Conservation (phyloP, 37 sponge, comb jelly and placozoan genomes). For the Halisarca cf. caerulea region DNA sequence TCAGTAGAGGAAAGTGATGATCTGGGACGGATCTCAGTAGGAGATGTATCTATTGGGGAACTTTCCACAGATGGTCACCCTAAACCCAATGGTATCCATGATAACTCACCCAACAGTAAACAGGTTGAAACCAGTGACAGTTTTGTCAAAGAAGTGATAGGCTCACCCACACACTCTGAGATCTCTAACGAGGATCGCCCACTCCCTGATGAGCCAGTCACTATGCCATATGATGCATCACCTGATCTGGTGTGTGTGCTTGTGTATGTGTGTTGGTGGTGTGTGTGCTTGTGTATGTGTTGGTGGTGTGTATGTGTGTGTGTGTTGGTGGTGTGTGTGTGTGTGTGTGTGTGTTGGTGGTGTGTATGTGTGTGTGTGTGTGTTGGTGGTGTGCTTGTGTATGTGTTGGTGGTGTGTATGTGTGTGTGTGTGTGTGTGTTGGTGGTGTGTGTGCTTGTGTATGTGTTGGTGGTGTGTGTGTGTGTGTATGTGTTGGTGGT, state of each 20-base stretch:
- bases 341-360: background rate
- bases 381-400: too few relatives aligned
- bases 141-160: background rate
- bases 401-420: too few relatives aligned
- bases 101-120: background rate
- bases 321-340: background rate
- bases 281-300: background rate
- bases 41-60: background rate
- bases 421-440: slow-evolving; percentile 7
- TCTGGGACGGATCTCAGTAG: background rate
- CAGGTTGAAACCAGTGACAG: background rate
- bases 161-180: slow-evolving; percentile 17
- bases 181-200: slow-evolving; percentile 4
- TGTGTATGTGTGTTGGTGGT: background rate
- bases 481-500: too few relatives aligned
- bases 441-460: too few relatives aligned
- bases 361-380: background rate
- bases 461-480: too few relatives aligned
- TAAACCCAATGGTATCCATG: background rate
- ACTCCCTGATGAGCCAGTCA: slow-evolving; percentile 27
- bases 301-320: background rate
- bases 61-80: background rate
- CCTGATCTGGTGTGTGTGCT: slow-evolving; percentile 49
- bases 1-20: too few relatives aligned
- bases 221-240: slow-evolving; percentile 48